These are phyloP conservation scores for Pelobates fuscus DNA, from an alignment of 2,113 vertebrate genomes.

Conservation along the genomic window DNA sequence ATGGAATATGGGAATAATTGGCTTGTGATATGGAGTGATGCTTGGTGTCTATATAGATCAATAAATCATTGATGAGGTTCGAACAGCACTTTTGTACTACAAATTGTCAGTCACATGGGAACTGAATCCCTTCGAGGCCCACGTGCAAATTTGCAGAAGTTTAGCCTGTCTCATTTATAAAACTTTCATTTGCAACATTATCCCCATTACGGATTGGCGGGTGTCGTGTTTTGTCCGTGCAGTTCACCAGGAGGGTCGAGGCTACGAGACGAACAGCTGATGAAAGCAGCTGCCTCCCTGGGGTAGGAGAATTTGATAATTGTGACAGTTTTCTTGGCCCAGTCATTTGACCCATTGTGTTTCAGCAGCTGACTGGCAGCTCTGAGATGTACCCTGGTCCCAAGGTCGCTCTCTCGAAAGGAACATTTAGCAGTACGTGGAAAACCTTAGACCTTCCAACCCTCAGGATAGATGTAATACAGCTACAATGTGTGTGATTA, in stretches of 20 bases:
- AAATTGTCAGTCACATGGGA: slow-evolving; percentile 30
- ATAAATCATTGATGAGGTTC: slow-evolving; percentile 58
- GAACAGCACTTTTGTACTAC: slow-evolving; percentile 52
- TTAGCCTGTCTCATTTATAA: slow-evolving; percentile 33
- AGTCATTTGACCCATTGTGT: slow-evolving; percentile 24
- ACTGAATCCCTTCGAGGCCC: slow-evolving; percentile 35
- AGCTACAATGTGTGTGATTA: slow-evolving; percentile 27
- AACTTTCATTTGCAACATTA: slow-evolving; percentile 50
- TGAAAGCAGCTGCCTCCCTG: slow-evolving; percentile 51
- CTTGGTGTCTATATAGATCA: slow-evolving; percentile 6
- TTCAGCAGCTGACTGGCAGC: slow-evolving; percentile 45
- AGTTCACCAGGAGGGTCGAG: slow-evolving; percentile 24
- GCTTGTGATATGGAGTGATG: background rate
- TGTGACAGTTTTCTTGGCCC: slow-evolving; percentile 9
- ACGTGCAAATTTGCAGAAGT: slow-evolving; percentile 46
- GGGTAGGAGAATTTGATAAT: slow-evolving; percentile 8
- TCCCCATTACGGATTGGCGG: slow-evolving; percentile 41
- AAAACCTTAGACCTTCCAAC: background rate
- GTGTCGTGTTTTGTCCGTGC: slow-evolving; percentile 22
- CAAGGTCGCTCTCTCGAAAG: background rate
- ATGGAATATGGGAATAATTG: background rate
- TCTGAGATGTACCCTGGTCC: background rate
- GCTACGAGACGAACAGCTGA: slow-evolving; percentile 52
- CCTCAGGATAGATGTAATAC: background rate
- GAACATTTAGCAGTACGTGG: slow-evolving; percentile 24